These are phyloP conservation scores for Chalcis sispes DNA, from an alignment of 2,888 invertebrate species.

Conservation along the genomic window DNA sequence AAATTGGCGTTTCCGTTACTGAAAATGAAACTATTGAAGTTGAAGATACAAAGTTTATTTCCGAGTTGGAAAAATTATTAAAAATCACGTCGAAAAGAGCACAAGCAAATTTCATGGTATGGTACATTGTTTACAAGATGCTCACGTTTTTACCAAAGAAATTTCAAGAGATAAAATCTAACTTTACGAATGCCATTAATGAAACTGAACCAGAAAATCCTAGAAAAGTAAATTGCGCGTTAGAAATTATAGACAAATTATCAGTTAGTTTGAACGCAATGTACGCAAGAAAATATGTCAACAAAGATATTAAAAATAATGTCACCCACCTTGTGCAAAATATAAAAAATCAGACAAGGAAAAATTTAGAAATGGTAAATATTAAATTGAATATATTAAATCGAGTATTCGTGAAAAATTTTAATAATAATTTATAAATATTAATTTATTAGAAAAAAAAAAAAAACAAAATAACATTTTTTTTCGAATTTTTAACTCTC, in stretches of 20 bases:
- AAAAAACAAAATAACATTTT: too few species aligned
- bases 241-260: neutral
- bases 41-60: too few species aligned
- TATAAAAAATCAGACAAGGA: conserved; percentile 10
- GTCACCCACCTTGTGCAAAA: conserved; percentile 3
- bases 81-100: conserved; percentile 80
- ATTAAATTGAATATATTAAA: too few species aligned
- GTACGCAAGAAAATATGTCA: conserved; percentile 40
- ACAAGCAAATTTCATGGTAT: conserved; percentile 93
- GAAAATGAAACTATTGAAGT: too few species aligned
- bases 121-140: conserved; percentile 78
- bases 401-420: neutral
- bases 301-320: neutral
- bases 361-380: conserved; percentile 21
- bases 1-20: too few species aligned
- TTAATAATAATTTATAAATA: neutral
- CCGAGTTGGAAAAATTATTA: conserved; percentile 81
- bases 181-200: neutral
- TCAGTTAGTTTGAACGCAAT: conserved; percentile 24
- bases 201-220: neutral
- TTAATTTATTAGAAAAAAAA: neutral
- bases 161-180: conserved; percentile 8
- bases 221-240: too few species aligned
- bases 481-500: conserved; percentile 73
- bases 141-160: neutral